Base-by-base conservation (phyloP, 2,113 vertebrate genomes). In the Tychaedon coryphoeus region DNA sequence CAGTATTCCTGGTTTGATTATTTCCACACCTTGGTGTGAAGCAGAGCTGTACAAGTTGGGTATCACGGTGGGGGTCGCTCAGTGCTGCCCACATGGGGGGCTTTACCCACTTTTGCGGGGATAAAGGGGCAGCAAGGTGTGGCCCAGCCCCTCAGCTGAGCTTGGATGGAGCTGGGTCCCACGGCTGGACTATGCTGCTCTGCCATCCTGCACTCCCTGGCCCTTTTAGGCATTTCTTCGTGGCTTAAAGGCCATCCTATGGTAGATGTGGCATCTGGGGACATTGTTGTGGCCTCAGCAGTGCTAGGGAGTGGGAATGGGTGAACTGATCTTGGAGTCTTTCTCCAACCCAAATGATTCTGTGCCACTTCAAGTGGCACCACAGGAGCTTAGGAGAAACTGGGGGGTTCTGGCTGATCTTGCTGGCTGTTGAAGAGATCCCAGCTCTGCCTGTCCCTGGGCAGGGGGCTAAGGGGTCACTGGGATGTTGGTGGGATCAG, bases 401-500 rank as follows among this genome's bases (percentile, higher is more conserved):
- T 1, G 8, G 10, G 11, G 18, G 11, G 0, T 11, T 82, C 33
- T 36, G 38, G 2, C 8, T 0, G 0, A 2, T 14, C 20, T 22
- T 12, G 0, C 0, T 22, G 34, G 14, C 33, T 56, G 4, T 2
- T 40, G 17, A 1, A 40, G 29, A 13, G 4, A 6, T 62, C 2
- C 14, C 13, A n/a, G 25, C 29, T 16, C 36, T 45, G 24, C 5
- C 15, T 9, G 8, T 54, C 12, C 8, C 14, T 8, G 64, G 6
- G 5, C 6, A 1, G 7, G 19, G 13, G 5, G 1, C 4, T 38
- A 17, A 2, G 16, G 11, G 31, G 6, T 48, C 18, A 3, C 2
- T 6, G 54, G 16, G 40, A 6, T 20, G 34, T 2, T 3, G 3
- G 33, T 6, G 34, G n/a, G 18, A 10, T 23, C 12, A 0, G 11